Conservation (phyloP, 2,888 invertebrate genomes). For the Heliconius aoede region DNA sequence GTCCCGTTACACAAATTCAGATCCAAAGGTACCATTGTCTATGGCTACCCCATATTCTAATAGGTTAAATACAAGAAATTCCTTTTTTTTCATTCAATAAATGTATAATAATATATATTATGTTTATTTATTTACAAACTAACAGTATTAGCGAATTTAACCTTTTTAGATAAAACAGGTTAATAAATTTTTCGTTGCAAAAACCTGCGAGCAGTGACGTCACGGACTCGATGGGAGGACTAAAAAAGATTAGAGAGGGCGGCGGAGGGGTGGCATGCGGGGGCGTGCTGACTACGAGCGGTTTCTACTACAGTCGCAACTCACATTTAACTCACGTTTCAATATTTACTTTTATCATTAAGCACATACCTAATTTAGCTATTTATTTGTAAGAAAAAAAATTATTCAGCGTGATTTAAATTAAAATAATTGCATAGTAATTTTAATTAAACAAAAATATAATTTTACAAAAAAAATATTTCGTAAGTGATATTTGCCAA, state of each 20-base stretch:
- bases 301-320: constrained; percentile 57
- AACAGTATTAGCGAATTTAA: constrained; percentile 24
- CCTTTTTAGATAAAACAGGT: constrained; percentile 52
- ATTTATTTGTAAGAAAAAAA: not conserved
- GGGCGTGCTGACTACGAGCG: constrained; percentile 59
- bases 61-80: not conserved
- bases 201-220: constrained; percentile 79
- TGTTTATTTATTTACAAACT: constrained; percentile 9
- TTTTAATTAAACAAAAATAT: not conserved
- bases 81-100: no score
- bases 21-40: not conserved
- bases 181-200: constrained; percentile 76
- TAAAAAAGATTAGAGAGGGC: constrained; percentile 75
- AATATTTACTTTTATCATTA: not conserved
- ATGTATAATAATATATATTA: no score
- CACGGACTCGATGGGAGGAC: constrained; percentile 70
- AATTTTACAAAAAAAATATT: not conserved
- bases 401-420: not conserved
- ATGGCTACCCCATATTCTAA: not conserved
- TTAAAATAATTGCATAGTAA: not conserved
- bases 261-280: constrained; percentile 57
- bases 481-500: not conserved
- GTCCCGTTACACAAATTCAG: constrained; percentile 55
- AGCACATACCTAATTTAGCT: not conserved
- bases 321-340: constrained; percentile 48